Conservation (phyloP, 2,113 vertebrate genomes). For the Prionailurus viverrinus region DNA sequence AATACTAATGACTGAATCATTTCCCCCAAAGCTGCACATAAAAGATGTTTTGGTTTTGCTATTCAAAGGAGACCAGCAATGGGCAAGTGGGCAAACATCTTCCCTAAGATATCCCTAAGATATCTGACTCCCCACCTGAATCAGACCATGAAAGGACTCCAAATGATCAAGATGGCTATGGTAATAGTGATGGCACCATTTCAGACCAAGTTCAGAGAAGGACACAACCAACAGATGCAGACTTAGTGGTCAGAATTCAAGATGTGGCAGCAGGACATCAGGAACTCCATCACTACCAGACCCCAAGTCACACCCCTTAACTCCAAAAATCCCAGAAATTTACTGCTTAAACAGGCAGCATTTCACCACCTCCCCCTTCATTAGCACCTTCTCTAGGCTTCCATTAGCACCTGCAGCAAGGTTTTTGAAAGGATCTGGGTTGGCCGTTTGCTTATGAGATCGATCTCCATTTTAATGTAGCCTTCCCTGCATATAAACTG, state of each 20-base stretch:
- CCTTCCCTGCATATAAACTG: background rate
- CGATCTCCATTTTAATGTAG: background rate
- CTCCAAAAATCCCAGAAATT: background rate
- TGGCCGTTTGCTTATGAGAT: background rate
- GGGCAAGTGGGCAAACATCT: background rate
- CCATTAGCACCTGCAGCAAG: constrained; percentile 47
- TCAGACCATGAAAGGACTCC: background rate
- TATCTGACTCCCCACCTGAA: background rate
- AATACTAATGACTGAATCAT: background rate
- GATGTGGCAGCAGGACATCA: background rate
- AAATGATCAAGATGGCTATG: background rate
- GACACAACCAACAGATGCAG: background rate
- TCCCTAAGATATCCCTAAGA: background rate
- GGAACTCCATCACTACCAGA: background rate
- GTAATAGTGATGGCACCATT: background rate
- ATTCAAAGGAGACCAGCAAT: background rate
- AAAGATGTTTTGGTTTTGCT: background rate
- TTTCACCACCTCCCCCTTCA: background rate
- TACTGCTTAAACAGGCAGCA: background rate
- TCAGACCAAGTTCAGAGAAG: background rate
- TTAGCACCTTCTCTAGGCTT: background rate
- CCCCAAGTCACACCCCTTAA: background rate
- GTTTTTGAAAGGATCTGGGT: background rate
- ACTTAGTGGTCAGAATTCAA: background rate
- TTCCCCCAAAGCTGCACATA: background rate